Conservation (phyloP, 2,797 vertebrate genomes). For the Lutra lutra region DNA sequence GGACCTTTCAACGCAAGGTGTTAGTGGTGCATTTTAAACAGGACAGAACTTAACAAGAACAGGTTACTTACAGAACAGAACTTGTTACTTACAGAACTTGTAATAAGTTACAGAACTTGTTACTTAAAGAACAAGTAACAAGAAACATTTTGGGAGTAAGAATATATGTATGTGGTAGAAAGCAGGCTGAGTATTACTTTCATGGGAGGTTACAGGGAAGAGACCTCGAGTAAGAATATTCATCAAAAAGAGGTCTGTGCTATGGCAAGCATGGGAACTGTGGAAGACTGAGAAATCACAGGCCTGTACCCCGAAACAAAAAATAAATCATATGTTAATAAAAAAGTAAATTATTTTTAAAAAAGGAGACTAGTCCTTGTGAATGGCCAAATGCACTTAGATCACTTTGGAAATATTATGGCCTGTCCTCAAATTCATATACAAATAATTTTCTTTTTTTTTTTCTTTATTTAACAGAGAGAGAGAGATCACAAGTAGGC, state of each 20-base stretch:
- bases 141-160: neutral
- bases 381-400: neutral
- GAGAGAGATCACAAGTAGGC: too few relatives aligned
- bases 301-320: too few relatives aligned
- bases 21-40: neutral
- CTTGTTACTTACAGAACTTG: neutral
- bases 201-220: neutral
- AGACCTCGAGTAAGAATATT: neutral
- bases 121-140: neutral
- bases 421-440: neutral
- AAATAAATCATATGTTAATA: neutral
- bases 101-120: neutral
- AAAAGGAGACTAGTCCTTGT: neutral
- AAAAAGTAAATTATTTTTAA: neutral
- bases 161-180: neutral
- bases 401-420: neutral
- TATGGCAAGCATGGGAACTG: too few relatives aligned
- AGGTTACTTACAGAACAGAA: neutral
- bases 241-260: neutral
- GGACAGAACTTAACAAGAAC: neutral
- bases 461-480: too few relatives aligned
- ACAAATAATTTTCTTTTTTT: neutral
- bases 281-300: too few relatives aligned
- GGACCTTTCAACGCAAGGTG: neutral
- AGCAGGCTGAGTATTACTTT: neutral